Conservation (phyloP, 2,888 invertebrate genomes). For the Torymus aiolomorphi region DNA sequence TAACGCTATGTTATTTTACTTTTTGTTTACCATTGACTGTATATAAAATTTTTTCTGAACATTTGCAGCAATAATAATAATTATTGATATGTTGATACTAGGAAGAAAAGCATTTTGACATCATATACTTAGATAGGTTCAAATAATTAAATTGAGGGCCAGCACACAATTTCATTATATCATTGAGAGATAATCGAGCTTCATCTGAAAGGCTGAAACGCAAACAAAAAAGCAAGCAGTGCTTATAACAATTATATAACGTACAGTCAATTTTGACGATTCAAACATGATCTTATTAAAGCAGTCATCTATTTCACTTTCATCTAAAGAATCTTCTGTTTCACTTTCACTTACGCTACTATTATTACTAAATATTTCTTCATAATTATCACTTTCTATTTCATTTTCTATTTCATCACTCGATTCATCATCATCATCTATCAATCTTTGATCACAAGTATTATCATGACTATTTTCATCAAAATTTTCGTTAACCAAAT, state of each 20-base stretch:
- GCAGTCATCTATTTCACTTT: background rate
- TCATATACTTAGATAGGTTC: constrained; percentile 28
- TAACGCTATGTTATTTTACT: background rate
- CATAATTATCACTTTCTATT: background rate
- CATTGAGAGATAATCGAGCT: background rate
- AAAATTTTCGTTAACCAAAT: too few relatives aligned
- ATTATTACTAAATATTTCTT: too few relatives aligned
- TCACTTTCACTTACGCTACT: constrained; percentile 3
- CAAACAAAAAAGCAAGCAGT: too few relatives aligned
- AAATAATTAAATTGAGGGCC: constrained; percentile 14
- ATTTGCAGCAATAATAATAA: constrained; percentile 14
- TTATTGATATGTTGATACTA: constrained; percentile 15
- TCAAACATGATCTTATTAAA: constrained; percentile 11
- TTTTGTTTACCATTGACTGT: background rate
- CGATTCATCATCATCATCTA: too few relatives aligned
- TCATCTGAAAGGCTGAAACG: constrained; percentile 5
- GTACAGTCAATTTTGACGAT: background rate
- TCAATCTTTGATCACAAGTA: too few relatives aligned
- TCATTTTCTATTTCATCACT: too few relatives aligned
- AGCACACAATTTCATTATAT: constrained; percentile 17
- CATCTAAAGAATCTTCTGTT: background rate
- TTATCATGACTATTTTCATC: too few relatives aligned
- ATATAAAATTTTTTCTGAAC: background rate
- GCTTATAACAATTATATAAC: too few relatives aligned
- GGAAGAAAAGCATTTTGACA: constrained; percentile 16